Evolutionary conservation across 2,113 vertebrate species (phyloP), one percentile per base, ranked within the genome.

Genomic region (Xyrauchen texanus): DNA sequence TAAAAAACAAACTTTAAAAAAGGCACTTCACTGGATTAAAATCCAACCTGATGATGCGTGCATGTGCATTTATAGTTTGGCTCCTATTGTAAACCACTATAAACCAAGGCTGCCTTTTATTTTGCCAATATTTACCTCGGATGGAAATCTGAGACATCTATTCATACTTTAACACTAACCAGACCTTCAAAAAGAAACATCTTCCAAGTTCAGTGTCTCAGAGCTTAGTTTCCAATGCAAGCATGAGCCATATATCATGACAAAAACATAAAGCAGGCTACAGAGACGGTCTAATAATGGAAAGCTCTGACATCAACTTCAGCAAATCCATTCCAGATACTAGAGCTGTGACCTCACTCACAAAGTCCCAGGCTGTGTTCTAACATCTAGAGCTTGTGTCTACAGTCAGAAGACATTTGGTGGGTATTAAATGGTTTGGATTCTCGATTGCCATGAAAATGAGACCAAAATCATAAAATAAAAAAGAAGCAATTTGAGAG

Each of bases 141-240:
- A 68, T 73, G 68, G 55, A 77, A 78, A 74, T 66, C 12, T 66
- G 21, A 34, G 34, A 67, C 62, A 53, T 64, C 7, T 58, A 74
- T 45, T 79, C 68, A 55, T 69, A 78, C 13, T 16, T 15, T n/a
- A 34, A 79, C 13, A 58, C n/a, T 51, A 69, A 82, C 49, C 81
- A 82, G 65, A 65, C 10, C 64, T 53, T 72, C 5, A 42, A 6
- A 49, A 7, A 45, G n/a, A 80, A 45, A 7, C 8, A 57, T 21
- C 11, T 60, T 77, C 9, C 11, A 68, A 76, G 34, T 60, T 4
- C 11, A 62, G 1, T 0, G 51, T 7, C 13, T 15, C 13, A 58
- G 5, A 7, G 5, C 60, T n/a, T 15, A 55, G 51, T 76, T 76
- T 65, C 74, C 70, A 47, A 46, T 72, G 13, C 46, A 47, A 44